These are phyloP conservation scores for Sarcophaga carnaria DNA, from an alignment of 2,888 invertebrate species.

Conservation along the genomic window DNA sequence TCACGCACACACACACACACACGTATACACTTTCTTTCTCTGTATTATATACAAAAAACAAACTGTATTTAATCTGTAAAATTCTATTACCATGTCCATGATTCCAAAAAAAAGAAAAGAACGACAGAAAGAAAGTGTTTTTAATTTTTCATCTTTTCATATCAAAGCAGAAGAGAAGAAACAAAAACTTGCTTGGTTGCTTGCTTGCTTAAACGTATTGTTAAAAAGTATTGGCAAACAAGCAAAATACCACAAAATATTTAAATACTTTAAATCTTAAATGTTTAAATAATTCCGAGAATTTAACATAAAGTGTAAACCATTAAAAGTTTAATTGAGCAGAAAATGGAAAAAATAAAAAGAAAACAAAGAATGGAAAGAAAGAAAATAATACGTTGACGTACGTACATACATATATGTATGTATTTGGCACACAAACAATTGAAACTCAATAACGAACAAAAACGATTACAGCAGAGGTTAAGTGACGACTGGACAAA, in stretches of 20 bases:
- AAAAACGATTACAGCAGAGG: no score
- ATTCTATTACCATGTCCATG: no score
- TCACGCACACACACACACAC: no score
- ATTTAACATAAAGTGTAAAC: conserved; percentile 52
- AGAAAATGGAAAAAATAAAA: conserved; percentile 41
- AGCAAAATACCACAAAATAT: background rate
- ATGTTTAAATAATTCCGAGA: conserved; percentile 66
- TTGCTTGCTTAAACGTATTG: background rate
- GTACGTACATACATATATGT: background rate
- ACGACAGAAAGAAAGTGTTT: background rate
- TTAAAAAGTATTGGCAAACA: background rate
- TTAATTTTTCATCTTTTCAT: background rate
- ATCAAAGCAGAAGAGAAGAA: background rate
- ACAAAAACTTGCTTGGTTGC: no score
- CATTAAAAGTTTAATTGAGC: conserved; percentile 69
- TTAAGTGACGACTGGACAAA: no score
- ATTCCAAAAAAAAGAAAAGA: no score
- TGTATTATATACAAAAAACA: no score
- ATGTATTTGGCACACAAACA: background rate
- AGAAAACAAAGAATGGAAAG: background rate
- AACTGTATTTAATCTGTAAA: no score
- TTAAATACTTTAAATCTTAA: conserved; percentile 16
- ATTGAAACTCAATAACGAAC: no score
- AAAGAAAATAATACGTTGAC: background rate
- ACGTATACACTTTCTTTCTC: no score